Evolutionary conservation across 2,888 invertebrate genomes (phyloP).

Genomic region (Catocala fraxini): DNA sequence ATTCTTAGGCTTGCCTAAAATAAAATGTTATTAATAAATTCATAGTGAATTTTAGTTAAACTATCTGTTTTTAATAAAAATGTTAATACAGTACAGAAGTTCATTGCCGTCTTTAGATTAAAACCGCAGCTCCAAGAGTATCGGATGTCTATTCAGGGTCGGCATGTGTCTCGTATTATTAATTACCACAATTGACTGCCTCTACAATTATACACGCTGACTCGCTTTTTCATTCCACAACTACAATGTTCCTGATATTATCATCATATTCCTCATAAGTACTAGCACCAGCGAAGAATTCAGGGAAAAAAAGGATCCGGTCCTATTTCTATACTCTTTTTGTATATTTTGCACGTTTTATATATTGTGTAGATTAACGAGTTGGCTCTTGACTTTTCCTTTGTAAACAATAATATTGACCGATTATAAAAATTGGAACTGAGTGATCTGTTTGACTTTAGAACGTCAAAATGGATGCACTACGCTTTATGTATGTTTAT

Average conservation of each 20-base stretch:
- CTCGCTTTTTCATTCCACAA: slow-evolving; percentile 31
- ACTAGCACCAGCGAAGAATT: slow-evolving; percentile 4
- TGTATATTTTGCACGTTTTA: background rate
- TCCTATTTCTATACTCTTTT: background rate
- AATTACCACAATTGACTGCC: slow-evolving; percentile 57
- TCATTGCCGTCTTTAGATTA: slow-evolving; percentile 37
- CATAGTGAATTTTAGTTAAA: too few relatives aligned
- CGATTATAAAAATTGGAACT: too few relatives aligned
- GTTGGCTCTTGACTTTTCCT: slow-evolving; percentile 1
- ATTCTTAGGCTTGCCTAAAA: too few relatives aligned
- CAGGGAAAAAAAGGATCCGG: background rate
- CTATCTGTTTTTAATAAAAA: background rate
- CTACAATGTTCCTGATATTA: slow-evolving; percentile 10
- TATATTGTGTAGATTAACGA: slow-evolving; percentile 14
- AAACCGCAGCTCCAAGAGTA: slow-evolving; percentile 50
- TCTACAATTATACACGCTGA: slow-evolving; percentile 46
- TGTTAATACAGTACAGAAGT: slow-evolving; percentile 24
- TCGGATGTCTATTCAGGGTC: slow-evolving; percentile 58
- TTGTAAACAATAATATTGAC: too few relatives aligned
- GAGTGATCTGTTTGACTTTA: background rate
- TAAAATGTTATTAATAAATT: too few relatives aligned
- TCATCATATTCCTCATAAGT: slow-evolving; percentile 4
- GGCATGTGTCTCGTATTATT: slow-evolving; percentile 48
- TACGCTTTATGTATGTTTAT: background rate
- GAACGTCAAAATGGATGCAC: background rate